Evolutionary conservation across 1,140 invertebrate genomes (phyloP), one percentile per base, ranked within the genome.

Genomic region (Ceratosolen solmsi): DNA sequence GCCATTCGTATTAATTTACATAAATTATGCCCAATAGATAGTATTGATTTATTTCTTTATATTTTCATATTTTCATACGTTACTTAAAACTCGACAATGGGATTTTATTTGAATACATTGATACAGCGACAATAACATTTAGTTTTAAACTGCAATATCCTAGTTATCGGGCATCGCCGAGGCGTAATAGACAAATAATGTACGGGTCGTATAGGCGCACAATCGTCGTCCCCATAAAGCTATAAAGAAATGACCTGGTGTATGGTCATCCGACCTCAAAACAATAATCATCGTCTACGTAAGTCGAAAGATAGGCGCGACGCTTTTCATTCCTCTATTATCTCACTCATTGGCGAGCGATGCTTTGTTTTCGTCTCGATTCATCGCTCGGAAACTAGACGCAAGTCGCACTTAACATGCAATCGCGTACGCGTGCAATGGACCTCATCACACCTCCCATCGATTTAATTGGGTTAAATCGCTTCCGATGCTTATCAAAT

Each of bases 261-360:
- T 27, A 58, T 51, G n/a, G 49, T 54, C 7, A 54, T n/a, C 30
- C 15, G 36, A 11, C 0, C 30, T 49, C 72, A 30, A 54, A 63
- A 77, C 77, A 71, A 68, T 78, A 68, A 71, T 56, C 51, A 71
- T 56, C 51, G 51, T 13, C 54, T n/a, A 51, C n/a, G 77, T 58
- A 41, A 79, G 49, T 51, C 20, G 76, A 78, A 78, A 78, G 76
- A 70, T 80, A 71, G 72, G 79, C 82, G 85, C 83, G 83, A 80
- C 83, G 79, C 74, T 86, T 84, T 82, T 72, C 82, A 85, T 85
- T 86, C 85, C 79, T 84, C 83, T 65, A 84, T 85, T 84, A 75
- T 77, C 71, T 41, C 68, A 80, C 65, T 71, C 80, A 82, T 76
- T 76, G 46, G 54, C 60, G 60, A 73, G 60, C 33, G 54, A 33